These are phyloP conservation scores for Halichondria panicea DNA, from an alignment of 37 sponge, comb jelly and placozoan species.

Conservation along the genomic window DNA sequence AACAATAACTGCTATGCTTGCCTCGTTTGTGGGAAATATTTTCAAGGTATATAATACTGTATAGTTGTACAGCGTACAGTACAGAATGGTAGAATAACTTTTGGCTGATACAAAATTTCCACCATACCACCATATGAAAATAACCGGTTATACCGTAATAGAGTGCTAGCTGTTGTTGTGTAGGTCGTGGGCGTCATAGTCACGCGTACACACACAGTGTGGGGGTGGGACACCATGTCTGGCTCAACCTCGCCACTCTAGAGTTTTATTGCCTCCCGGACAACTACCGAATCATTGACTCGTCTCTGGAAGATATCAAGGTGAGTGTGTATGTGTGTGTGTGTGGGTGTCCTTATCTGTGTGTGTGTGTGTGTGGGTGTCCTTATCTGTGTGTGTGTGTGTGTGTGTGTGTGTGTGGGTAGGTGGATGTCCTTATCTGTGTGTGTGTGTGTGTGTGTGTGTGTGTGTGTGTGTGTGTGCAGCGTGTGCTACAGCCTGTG, in stretches of 20 bases:
- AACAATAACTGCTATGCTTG: constrained; percentile 98
- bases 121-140: background rate
- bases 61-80: background rate
- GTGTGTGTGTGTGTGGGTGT: constrained; percentile 20
- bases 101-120: background rate
- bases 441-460: constrained; percentile 22
- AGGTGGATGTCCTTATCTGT: constrained; percentile 3
- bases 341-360: constrained; percentile 5
- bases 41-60: constrained; percentile 77
- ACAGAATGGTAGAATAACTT: background rate
- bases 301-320: constrained; percentile 97
- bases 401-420: background rate
- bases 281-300: constrained; percentile 96
- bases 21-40: constrained; percentile 98
- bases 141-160: too few relatives aligned
- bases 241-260: constrained; percentile 85
- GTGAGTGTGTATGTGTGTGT: too few relatives aligned
- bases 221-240: constrained; percentile 87
- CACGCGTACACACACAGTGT: constrained; percentile 99
- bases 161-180: background rate
- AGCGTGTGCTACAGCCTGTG: constrained; percentile 85
- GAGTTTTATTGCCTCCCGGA: constrained; percentile 97
- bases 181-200: constrained; percentile 91
- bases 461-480: background rate
- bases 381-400: background rate